Evolutionary conservation across 2,888 invertebrate species (phyloP).

Genomic region (Mesorhabditis belari): DNA sequence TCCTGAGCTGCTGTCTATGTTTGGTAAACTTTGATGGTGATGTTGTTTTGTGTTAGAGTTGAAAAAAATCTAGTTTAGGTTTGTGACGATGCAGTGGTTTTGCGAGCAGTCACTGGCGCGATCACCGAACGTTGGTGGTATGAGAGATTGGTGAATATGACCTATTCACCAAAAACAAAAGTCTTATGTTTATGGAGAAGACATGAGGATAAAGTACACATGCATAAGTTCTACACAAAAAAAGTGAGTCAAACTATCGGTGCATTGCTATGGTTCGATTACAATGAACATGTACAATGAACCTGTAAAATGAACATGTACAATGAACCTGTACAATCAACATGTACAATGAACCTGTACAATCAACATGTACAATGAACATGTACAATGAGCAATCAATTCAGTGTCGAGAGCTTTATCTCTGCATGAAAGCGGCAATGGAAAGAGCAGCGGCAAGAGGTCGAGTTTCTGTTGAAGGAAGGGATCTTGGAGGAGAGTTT

Average conservation of each 20-base stretch:
- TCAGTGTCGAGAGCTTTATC: slow-evolving; percentile 94
- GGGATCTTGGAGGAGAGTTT: slow-evolving; percentile 75
- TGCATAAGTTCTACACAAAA: slow-evolving; percentile 96
- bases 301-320: too few species aligned
- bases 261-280: background rate
- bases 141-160: slow-evolving; percentile 96
- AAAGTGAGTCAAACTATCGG: slow-evolving; percentile 68
- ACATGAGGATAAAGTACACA: slow-evolving; percentile 73
- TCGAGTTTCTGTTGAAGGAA: slow-evolving; percentile 59
- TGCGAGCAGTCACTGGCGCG: slow-evolving; percentile 59
- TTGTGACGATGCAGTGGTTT: slow-evolving; percentile 79
- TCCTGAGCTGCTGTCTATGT: too few species aligned
- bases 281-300: too few species aligned
- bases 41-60: too few species aligned
- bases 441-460: slow-evolving; percentile 71
- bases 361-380: background rate
- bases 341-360: too few species aligned
- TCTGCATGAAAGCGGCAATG: slow-evolving; percentile 97
- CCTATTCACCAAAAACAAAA: slow-evolving; percentile 89
- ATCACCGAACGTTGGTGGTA: slow-evolving; percentile 84
- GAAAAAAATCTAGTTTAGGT: too few species aligned
- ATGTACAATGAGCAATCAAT: slow-evolving; percentile 52
- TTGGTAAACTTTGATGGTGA: too few species aligned
- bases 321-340: too few species aligned
- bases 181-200: slow-evolving; percentile 87